Evolutionary conservation across 2,888 invertebrate species (phyloP), one percentile per base, ranked within the genome.

Genomic region (Steinernema hermaphroditum): DNA sequence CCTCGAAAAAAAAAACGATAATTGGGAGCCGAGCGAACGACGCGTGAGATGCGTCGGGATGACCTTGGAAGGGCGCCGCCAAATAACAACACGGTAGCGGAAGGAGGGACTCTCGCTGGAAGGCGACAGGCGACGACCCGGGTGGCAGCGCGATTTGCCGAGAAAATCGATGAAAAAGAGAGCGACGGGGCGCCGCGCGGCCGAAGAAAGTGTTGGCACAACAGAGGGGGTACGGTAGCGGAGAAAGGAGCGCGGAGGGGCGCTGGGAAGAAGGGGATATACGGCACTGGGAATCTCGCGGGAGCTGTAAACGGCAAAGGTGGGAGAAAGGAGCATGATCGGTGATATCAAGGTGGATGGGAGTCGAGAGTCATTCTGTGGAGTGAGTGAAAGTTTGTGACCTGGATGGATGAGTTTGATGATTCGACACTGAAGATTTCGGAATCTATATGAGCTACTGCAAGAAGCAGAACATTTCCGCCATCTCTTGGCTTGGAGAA

Each of bases 61-160:
- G 62, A 62, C 62, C 62, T 62, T 62, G 50, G 62, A 16, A 16
- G 62, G 62, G 62, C 8, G 12, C 6, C 32, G 27, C 27, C 62
- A 32, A 29, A 62, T 62, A 62, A 62, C 62, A 62, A 62, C 62
- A 62, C 62, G 32, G 62, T 62, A 62, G 62, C 37, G 37, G 62
- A 24, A 29, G 62, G 29, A 62, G n/a, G 27, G 62, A 62, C 32
- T 62, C 62, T 62, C 62, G 32, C 29, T 62, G 2, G 24, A 14
- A 54, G 24, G 62, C 62, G 62, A 62, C 62, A 62, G 62, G 62
- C 62, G 62, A 62, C 62, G 62, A 62, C 62, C 29, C 62, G 62
- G 62, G 62, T 62, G 62, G 62, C 62, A 62, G 62, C 62, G 62
- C 62, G 29, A 62, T 62, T 62, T 62, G 62, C 62, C 62, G 62